Percentiles rank a stretch among this genome's conserved stretches.
phyloP scores from a whole-genome alignment of 2,113 vertebrate species.

The Cyanoderma ruficeps region DNA sequence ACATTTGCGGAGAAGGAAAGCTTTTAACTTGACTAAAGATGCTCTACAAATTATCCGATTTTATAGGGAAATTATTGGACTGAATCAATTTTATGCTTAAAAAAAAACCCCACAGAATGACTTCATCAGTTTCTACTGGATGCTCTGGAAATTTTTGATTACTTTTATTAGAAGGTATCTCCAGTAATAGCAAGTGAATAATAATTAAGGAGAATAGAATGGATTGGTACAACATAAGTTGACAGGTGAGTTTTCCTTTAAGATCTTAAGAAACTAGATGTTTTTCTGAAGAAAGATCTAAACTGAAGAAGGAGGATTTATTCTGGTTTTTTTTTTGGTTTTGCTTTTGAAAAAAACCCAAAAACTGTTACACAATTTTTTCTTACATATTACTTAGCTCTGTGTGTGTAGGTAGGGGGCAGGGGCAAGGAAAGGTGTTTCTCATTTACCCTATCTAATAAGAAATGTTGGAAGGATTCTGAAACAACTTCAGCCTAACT shows the following conservation, averaged over 20 bases:
- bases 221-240: neutral
- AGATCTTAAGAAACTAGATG: neutral
- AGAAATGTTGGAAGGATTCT: neutral
- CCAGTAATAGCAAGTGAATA: neutral
- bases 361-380: neutral
- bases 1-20: neutral
- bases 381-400: neutral
- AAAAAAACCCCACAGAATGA: fast-evolving
- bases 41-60: neutral
- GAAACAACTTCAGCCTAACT: neutral
- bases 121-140: neutral
- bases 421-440: neutral
- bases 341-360: neutral
- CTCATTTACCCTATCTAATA: neutral
- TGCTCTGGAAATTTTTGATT: neutral
- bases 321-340: neutral
- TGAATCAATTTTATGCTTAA: neutral
- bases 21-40: neutral
- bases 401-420: fast-evolving
- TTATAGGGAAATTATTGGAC: neutral
- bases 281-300: neutral
- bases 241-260: neutral
- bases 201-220: neutral
- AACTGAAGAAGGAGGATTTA: neutral
- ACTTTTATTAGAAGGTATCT: neutral